Conservation (phyloP, 2,888 invertebrate species). For the Griposia aprilina region DNA sequence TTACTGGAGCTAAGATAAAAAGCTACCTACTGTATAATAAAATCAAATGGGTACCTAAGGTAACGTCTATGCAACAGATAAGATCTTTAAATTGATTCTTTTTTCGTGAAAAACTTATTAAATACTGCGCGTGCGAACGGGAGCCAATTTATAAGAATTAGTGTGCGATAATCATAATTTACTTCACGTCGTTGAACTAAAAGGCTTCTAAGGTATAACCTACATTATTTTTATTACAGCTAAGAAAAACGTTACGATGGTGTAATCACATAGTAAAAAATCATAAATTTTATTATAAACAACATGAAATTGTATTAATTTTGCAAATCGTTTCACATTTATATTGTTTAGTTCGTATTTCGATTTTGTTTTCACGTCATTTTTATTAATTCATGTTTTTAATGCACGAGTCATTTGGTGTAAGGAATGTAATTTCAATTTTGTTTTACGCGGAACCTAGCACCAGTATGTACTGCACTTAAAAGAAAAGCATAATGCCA, state of each 20-base stretch:
- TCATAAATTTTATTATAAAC: conserved; percentile 11
- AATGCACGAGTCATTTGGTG: conserved; percentile 25
- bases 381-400: conserved; percentile 33
- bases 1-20: not conserved
- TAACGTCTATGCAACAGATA: not conserved
- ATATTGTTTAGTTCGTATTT: conserved; percentile 21
- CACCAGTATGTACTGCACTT: not conserved
- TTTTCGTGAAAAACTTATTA: conserved; percentile 17
- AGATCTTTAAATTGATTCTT: conserved; percentile 22
- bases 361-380: conserved; percentile 28
- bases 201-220: conserved; percentile 25
- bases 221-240: conserved; percentile 23
- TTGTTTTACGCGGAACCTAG: not conserved
- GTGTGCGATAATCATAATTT: conserved; percentile 49
- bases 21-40: not conserved
- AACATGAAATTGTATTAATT: conserved; percentile 33
- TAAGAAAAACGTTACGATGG: conserved; percentile 17
- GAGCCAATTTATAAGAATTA: conserved; percentile 56
- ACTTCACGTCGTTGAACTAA: conserved; percentile 21
- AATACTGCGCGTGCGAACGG: conserved; percentile 42
- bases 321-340: conserved; percentile 44
- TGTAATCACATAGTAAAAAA: conserved; percentile 44
- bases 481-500: not conserved
- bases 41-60: conserved; percentile 1
- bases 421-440: not conserved